These are phyloP conservation scores for Rhinoptilus africanus DNA, from an alignment of 2,113 vertebrate genomes.

Conservation along the genomic window DNA sequence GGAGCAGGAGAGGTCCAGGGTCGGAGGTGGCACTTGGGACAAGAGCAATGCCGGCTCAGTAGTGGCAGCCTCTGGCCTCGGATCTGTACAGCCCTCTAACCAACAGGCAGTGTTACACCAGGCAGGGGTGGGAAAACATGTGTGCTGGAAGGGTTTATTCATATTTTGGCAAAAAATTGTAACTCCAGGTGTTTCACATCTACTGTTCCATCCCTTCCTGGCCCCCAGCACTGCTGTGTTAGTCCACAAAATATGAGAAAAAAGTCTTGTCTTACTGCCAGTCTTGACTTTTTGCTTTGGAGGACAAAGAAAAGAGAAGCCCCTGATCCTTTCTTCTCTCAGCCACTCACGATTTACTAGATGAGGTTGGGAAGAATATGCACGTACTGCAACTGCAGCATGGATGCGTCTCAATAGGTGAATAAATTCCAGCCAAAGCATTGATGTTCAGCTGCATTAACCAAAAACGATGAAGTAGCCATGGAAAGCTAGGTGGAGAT, in stretches of 20 bases:
- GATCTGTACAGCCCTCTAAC: neutral
- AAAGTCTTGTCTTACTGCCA: neutral
- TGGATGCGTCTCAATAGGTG: accelerated
- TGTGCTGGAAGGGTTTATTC: accelerated
- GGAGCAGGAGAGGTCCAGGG: accelerated
- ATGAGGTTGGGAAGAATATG: neutral
- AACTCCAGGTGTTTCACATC: neutral
- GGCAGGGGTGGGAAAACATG: neutral
- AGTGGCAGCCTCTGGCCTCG: accelerated
- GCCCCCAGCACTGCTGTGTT: accelerated
- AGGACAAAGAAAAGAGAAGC: neutral
- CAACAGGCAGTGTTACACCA: neutral
- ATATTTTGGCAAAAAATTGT: neutral
- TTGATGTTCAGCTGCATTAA: neutral
- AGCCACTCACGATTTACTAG: neutral
- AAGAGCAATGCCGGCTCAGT: accelerated
- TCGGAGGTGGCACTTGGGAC: accelerated
- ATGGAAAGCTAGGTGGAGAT: neutral
- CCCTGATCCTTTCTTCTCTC: neutral
- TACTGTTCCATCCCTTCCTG: accelerated
- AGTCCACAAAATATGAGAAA: neutral
- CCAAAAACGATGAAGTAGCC: neutral
- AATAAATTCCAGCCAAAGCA: neutral
- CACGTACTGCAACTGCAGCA: neutral
- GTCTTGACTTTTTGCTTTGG: neutral